Conservation (phyloP, 2,113 vertebrate species). For the Lepus timidus region DNA sequence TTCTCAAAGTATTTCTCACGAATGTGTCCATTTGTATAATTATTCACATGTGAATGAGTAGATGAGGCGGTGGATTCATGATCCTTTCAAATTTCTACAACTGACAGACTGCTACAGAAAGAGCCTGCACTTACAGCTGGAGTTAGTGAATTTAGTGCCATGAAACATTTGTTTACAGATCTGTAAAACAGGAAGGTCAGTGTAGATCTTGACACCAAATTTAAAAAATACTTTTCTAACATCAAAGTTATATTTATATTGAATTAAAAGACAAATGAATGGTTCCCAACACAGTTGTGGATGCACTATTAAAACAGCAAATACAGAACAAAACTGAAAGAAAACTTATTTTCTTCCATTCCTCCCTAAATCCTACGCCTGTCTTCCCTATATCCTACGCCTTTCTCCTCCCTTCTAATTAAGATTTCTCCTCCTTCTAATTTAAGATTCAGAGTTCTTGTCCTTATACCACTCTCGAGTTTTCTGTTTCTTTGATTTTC, state of each 20-base stretch:
- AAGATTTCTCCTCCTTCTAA: not conserved
- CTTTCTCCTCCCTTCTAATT: not conserved
- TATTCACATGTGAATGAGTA: not conserved
- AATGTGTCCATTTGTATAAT: not conserved
- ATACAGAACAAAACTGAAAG: not conserved
- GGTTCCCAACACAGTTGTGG: not conserved
- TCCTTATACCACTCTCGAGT: not conserved
- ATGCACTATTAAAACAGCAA: not conserved
- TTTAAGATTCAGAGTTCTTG: not conserved
- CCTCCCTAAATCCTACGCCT: not conserved
- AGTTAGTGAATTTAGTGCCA: not conserved
- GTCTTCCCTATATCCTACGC: not conserved
- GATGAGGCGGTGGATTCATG: not conserved
- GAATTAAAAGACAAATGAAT: not conserved
- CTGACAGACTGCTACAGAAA: not conserved
- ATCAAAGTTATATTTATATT: not conserved
- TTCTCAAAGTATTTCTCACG: not conserved
- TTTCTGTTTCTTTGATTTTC: constrained; percentile 25
- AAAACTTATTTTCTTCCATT: not conserved
- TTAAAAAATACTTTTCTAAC: too few relatives aligned
- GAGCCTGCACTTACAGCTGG: not conserved
- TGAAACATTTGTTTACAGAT: not conserved
- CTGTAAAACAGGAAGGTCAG: not conserved
- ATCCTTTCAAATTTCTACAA: not conserved
- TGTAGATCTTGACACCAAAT: too few relatives aligned